Base-by-base conservation (phyloP, 2,888 invertebrate species). In the Dinocampus coccinellae region DNA sequence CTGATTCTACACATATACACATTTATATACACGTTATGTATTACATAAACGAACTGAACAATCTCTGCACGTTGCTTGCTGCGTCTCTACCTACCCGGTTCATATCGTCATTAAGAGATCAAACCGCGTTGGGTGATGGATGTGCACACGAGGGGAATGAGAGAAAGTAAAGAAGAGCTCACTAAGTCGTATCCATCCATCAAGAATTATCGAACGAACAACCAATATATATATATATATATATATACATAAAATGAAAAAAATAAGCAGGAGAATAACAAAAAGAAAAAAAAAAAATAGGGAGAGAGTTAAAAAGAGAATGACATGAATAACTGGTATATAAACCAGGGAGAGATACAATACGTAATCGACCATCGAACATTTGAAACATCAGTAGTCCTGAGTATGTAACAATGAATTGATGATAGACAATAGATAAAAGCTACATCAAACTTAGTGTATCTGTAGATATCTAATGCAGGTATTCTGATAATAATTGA, bases 1-100 rank as follows among this genome's bases (percentile, higher is more conserved):
- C 76, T 47, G 47, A 47, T 47, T 77, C 81, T 81, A 80, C 79
- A 80, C 76, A 80, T 82, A 78, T 79, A 78, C 76, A 39, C 73
- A 72, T 72, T 75, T 36, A 58, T 39, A 53, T 26, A 1, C 47
- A 73, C 71, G 70, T 75, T n/a, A n/a, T n/a, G n/a, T n/a, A n/a
- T n/a, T n/a, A n/a, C n/a, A n/a, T n/a, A n/a, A 69, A 52, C 68
- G 70, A 47, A 70, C 73, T 71, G 55, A 29, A 47, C 33, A 22
- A 57, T 33, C 64, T 65, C 7, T 7, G 29, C 29, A 7, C 24
- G 29, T 29, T 29, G 47, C 78, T 47, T 47, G 47, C 16, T 47
- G 16, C 47, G 47, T 47, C 47, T 47, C 77, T 78, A 77, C 82
- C 83, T 81, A 76, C 71, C 61, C 69, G 66, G 68, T 39, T 64